phyloP scores from a whole-genome alignment of 2,888 invertebrate genomes.

The Coelinius sp. region DNA sequence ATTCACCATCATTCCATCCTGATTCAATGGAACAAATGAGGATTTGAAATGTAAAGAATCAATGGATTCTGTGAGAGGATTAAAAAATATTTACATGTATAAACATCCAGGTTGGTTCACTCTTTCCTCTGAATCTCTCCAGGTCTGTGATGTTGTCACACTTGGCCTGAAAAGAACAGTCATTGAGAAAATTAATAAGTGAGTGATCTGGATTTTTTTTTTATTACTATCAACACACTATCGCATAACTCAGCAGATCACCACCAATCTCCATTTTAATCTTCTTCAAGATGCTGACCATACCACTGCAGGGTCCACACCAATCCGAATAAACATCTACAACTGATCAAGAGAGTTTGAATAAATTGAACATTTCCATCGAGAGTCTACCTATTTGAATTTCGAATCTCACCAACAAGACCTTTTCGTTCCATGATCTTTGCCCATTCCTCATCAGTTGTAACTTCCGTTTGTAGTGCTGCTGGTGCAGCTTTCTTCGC shows the following conservation, averaged over 20 bases:
- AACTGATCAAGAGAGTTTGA: too few species aligned
- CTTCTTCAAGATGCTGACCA: constrained; percentile 89
- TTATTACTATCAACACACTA: constrained; percentile 71
- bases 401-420: constrained; percentile 71
- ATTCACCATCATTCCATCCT: constrained; percentile 85
- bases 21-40: too few species aligned
- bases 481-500: constrained; percentile 84
- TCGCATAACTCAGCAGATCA: constrained; percentile 85
- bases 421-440: constrained; percentile 84
- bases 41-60: too few species aligned
- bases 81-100: constrained; percentile 69
- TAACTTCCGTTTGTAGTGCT: constrained; percentile 85
- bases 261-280: constrained; percentile 92
- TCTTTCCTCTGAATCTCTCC: constrained; percentile 85
- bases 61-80: too few species aligned
- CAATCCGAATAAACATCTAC: constrained; percentile 94
- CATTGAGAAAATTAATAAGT: background rate
- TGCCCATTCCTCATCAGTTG: constrained; percentile 88
- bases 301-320: constrained; percentile 93
- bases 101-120: constrained; percentile 95
- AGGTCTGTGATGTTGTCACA: constrained; percentile 82
- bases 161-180: constrained; percentile 57
- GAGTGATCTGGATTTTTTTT: background rate
- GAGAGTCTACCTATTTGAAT: background rate
- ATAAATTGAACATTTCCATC: background rate